Percentiles rank a stretch among this genome's conserved stretches.
These are phyloP conservation scores for Ruditapes philippinarum DNA, from an alignment of 1,140 invertebrate genomes.

Conservation along the genomic window DNA sequence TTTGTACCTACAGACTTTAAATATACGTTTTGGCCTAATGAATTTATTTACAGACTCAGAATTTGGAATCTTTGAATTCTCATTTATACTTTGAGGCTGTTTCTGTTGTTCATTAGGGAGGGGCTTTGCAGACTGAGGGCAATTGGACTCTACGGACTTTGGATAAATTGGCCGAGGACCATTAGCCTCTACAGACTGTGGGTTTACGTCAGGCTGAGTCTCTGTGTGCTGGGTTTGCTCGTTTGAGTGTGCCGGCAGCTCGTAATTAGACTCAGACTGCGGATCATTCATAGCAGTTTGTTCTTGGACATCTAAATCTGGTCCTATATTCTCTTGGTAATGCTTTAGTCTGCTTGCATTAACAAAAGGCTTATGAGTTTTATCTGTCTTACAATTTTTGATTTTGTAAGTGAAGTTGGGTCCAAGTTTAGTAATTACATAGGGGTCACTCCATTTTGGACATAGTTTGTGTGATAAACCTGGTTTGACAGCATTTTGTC, in stretches of 20 bases:
- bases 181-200: neutral
- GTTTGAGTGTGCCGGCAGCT: neutral
- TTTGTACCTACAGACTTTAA: neutral
- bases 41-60: neutral
- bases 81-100: too few relatives aligned
- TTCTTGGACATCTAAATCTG: neutral
- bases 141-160: neutral
- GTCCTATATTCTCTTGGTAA: neutral
- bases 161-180: neutral
- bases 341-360: conserved; percentile 39
- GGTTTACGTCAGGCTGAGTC: neutral
- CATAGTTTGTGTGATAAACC: conserved; percentile 23
- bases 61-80: neutral
- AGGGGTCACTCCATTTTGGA: neutral
- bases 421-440: conserved; percentile 2
- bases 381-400: conserved; percentile 6
- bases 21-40: too few relatives aligned
- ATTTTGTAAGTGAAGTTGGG: conserved; percentile 50
- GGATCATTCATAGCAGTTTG: neutral
- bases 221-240: neutral
- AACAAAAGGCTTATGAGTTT: neutral
- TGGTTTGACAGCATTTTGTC: neutral
- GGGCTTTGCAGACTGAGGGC: neutral
- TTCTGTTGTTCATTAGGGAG: neutral
- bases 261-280: neutral